Conservation (phyloP, 1,140 invertebrate genomes). For the Drosophila nannoptera region DNA sequence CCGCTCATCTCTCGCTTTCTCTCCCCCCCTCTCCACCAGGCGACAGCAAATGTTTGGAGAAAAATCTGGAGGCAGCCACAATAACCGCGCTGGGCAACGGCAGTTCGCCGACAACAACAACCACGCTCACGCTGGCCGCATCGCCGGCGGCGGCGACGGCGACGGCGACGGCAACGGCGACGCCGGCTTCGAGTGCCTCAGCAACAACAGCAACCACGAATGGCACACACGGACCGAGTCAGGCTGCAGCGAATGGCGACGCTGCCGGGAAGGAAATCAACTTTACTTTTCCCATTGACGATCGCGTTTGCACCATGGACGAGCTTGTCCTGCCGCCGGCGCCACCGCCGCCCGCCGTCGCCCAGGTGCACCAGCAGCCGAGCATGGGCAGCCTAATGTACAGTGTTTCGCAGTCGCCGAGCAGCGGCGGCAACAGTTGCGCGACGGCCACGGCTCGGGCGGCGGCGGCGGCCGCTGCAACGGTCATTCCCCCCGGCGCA, state of each 20-base stretch:
- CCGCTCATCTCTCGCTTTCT: constrained; percentile 9
- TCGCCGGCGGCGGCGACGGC: constrained; percentile 25
- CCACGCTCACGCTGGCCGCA: constrained; percentile 57
- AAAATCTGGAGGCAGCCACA: constrained; percentile 67
- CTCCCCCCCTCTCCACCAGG: constrained; percentile 31
- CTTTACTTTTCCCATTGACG: constrained; percentile 78
- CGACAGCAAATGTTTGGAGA: constrained; percentile 78
- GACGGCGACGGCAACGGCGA: constrained; percentile 12
- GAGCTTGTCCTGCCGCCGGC: constrained; percentile 69
- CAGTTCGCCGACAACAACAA: constrained; percentile 66
- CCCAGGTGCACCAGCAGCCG: constrained; percentile 46
- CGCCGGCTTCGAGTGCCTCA: background rate
- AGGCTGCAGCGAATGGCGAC: constrained; percentile 41
- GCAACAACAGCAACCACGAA: constrained; percentile 11
- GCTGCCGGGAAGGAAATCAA: constrained; percentile 74
- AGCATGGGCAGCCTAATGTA: constrained; percentile 69
- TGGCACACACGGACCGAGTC: constrained; percentile 40
- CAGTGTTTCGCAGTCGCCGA: constrained; percentile 54
- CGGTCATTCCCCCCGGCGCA: constrained; percentile 69
- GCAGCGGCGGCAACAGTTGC: constrained; percentile 15
- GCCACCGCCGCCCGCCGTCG: constrained; percentile 53
- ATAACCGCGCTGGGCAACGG: constrained; percentile 68
- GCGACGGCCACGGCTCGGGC: constrained; percentile 48
- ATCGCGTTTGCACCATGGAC: constrained; percentile 78
- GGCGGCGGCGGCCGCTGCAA: constrained; percentile 71